Percentiles rank a stretch among this genome's conserved stretches.
Conservation (phyloP, 2,113 vertebrate species). For the Calidris pugnax region DNA sequence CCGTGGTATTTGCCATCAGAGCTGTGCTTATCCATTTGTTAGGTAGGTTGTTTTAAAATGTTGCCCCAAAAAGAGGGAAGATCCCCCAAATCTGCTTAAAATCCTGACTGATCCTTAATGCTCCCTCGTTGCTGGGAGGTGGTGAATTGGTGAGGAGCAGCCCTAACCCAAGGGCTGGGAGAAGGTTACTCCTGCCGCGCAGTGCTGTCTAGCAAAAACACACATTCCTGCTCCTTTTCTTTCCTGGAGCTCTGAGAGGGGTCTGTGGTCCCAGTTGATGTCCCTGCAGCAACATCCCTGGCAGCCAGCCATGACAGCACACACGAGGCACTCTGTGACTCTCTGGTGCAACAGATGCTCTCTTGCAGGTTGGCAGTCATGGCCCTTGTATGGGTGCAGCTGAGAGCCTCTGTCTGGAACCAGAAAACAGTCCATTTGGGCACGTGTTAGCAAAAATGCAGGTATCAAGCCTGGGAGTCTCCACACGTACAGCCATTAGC, state of each 20-base stretch:
- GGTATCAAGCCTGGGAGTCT: background rate
- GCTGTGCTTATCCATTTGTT: background rate
- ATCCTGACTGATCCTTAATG: background rate
- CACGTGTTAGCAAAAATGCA: background rate
- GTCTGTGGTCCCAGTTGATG: background rate
- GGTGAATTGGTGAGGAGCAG: background rate
- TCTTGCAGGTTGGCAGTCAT: background rate
- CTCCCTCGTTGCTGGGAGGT: background rate
- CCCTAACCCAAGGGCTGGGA: background rate
- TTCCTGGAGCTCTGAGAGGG: background rate
- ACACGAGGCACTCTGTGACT: background rate
- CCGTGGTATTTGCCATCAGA: background rate
- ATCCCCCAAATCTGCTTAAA: background rate
- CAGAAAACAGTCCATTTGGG: background rate
- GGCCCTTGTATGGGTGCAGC: background rate
- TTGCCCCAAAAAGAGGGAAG: background rate
- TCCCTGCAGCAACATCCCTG: background rate
- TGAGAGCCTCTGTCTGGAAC: background rate
- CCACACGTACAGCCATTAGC: background rate
- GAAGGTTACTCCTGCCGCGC: background rate
- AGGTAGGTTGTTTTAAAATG: background rate
- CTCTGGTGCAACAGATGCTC: background rate
- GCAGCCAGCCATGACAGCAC: background rate
- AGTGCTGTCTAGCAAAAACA: background rate
- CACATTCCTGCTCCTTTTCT: background rate